Evolutionary conservation across 2,797 vertebrate species (phyloP), one percentile per base, ranked within the genome.

Genomic region (Corythornis leucogaster): DNA sequence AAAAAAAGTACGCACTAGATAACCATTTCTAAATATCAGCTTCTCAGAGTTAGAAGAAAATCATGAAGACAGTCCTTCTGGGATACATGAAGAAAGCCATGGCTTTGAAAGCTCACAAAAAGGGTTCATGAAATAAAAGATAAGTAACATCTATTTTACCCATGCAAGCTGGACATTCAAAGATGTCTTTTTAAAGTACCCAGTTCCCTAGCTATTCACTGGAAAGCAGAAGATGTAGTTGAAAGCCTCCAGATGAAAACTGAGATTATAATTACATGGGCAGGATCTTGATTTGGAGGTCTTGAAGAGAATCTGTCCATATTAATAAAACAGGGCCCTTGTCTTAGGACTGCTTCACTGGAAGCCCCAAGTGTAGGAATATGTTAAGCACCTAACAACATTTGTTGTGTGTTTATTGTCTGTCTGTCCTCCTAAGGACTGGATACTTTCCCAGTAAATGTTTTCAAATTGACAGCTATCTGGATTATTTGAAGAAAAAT

Each of bases 1-100:
- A 69, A 74, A 74, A 80, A 54, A 90, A 64, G 12, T 58, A 42
- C 4, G 5, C 70, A 68, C 63, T 57, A 48, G 12, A 12, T 55
- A 80, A 71, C 28, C 17, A 79, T 90, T 91, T 77, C 38, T 80
- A 89, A 78, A 57, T 40, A 48, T 25, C 67, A 91, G 25, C 51
- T 77, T 90, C 76, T 90, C 66, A 76, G 26, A 53, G 7, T 38
- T 35, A 74, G 16, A 69, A 31, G 11, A 53, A 91, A 95, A 87
- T 43, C 22, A 68, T 20, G 7, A 78, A 75, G 31, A 71, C 8
- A 57, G 16, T 63, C 70, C 33, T 68, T 81, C 45, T 71, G 12
- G 24, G 21, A 17, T 13, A 63, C 20, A 80, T 55, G 46, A 42
- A 46, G 53, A 15, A 50, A 26, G 8, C 45, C 43, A 30, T 58